Base-by-base conservation (phyloP, 2,797 vertebrate genomes). In the Novumbra hubbsi region DNA sequence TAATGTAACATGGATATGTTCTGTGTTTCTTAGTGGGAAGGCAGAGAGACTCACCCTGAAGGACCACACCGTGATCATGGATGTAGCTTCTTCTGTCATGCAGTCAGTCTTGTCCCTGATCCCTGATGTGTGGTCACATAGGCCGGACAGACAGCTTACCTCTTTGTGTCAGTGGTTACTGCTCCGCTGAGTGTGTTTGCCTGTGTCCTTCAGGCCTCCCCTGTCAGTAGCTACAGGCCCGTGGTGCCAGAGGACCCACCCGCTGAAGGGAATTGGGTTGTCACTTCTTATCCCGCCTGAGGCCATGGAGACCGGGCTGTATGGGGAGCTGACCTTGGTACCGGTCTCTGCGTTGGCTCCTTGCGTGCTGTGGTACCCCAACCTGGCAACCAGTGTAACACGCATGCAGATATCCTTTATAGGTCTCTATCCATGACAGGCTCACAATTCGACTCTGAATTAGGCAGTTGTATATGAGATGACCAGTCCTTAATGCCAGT, bases 391-490 rank as follows among this genome's bases (percentile, higher is more conserved):
- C 72, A 76, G 73, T 7, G 86, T 94, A 63, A 85, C 89, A 45
- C 76, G 73, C 45, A 90, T 94, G 77, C 83, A 87, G 78, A 92
- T 94, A 95, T 95, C 94, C 92, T 94, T 92, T 24, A 27, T 12
- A 5, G 14, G 52, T 9, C 11, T 45, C 9, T 45, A 41, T 41
- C 41, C 14, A 14, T 45, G 41, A 63, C 30, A 70, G 45, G 38
- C 2, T 1, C 19, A 52, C 63, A 50, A n/a, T 12, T 41, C 30
- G 1, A 1, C 19, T 60, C 63, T 57, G 15, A 30, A 16, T 19
- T 21, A n/a, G 2, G 14, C 41, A 45, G 9, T 14, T 45, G 9
- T 45, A 45, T 45, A 11, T 3, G 2, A 11, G 11, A 45, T 48
- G 21, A 28, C 6, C 49, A 17, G n/a, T 84, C 87, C 89, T 92